phyloP scores from a whole-genome alignment of 2,797 vertebrate genomes.

The Enteromius unitaeniatus region DNA sequence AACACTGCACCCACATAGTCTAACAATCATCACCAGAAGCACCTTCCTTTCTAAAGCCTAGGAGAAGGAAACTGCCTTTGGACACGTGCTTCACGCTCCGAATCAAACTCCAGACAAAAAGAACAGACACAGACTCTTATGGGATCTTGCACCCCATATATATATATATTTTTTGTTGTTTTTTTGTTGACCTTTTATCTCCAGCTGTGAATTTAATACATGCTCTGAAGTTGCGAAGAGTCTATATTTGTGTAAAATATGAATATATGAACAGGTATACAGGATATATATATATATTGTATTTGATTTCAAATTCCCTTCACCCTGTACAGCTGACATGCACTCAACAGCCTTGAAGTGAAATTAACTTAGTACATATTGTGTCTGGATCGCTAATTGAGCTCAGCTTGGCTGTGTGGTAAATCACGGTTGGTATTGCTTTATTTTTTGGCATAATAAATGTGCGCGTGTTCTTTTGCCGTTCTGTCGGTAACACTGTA shows the following conservation, averaged over 20 bases:
- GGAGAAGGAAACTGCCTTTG: constrained; percentile 81
- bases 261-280: constrained; percentile 60
- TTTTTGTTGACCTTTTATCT: constrained; percentile 60
- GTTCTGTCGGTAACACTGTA: constrained; percentile 41
- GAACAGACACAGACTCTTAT: constrained; percentile 65
- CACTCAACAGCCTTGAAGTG: constrained; percentile 47
- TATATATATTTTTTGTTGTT: constrained; percentile 64
- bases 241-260: constrained; percentile 78
- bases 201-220: constrained; percentile 70
- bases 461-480: constrained; percentile 51
- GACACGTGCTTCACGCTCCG: constrained; percentile 71
- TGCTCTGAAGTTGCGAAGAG: constrained; percentile 72
- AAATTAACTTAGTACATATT: constrained; percentile 57
- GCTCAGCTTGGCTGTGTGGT: constrained; percentile 56
- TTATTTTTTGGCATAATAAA: constrained; percentile 61
- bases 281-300: constrained; percentile 57
- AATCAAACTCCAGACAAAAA: constrained; percentile 67
- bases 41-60: constrained; percentile 75
- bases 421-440: constrained; percentile 48
- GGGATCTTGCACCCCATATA: constrained; percentile 77
- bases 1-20: constrained; percentile 86
- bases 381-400: constrained; percentile 57
- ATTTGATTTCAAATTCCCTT: constrained; percentile 58
- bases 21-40: constrained; percentile 85
- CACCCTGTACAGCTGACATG: constrained; percentile 71